These are phyloP conservation scores for Corythaixoides concolor DNA, from an alignment of 2,113 vertebrate species.

Conservation along the genomic window DNA sequence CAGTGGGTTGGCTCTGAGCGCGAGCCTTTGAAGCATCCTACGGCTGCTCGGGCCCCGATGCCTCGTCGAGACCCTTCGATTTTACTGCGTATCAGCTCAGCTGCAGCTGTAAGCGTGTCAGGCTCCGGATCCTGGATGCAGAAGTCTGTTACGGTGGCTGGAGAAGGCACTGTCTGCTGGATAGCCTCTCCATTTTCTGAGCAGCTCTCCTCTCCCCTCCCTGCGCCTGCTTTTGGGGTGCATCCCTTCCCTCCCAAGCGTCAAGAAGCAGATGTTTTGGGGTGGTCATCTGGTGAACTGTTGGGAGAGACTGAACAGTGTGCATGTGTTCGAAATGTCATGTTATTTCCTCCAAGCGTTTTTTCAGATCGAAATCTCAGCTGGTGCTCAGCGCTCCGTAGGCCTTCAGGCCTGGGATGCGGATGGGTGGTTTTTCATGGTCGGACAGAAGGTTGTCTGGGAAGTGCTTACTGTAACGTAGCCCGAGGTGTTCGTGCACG, in stretches of 20 bases:
- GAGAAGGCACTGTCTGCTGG: not conserved
- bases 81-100: not conserved
- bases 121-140: not conserved
- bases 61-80: not conserved
- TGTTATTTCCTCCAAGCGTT: not conserved
- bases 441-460: not conserved
- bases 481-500: not conserved
- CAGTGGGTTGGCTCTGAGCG: not conserved
- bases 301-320: not conserved
- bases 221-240: not conserved
- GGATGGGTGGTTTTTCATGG: not conserved
- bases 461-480: not conserved
- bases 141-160: not conserved
- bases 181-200: not conserved
- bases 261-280: not conserved
- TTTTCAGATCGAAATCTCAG: not conserved
- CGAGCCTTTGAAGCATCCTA: not conserved
- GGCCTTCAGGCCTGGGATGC: not conserved
- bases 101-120: not conserved
- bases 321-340: not conserved
- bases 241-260: too few species aligned
- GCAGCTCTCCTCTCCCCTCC: not conserved
- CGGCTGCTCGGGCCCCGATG: not conserved
- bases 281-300: not conserved
- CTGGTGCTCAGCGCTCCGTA: accelerated